These are phyloP conservation scores for Micrasema longulum DNA, from an alignment of 1,140 invertebrate genomes.

Conservation along the genomic window DNA sequence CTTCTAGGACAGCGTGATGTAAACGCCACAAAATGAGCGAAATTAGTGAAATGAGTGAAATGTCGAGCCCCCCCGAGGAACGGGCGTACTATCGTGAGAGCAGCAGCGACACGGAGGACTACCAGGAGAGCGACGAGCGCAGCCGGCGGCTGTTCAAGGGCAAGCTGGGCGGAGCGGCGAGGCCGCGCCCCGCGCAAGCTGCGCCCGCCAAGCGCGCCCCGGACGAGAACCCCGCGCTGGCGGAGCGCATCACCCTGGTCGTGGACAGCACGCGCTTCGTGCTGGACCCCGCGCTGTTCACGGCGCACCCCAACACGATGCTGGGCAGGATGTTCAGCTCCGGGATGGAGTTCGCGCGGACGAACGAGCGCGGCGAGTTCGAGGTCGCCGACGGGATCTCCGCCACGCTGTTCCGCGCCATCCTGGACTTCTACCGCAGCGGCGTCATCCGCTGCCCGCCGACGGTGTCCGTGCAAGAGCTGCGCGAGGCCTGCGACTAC, in stretches of 20 bases:
- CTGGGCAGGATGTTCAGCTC: slow-evolving; percentile 97
- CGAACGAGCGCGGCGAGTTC: slow-evolving; percentile 96
- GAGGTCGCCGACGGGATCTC: slow-evolving; percentile 99
- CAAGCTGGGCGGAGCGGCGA: slow-evolving; percentile 22
- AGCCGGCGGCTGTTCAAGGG: slow-evolving; percentile 40
- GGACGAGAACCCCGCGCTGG: slow-evolving; percentile 1
- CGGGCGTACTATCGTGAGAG: slow-evolving; percentile 48
- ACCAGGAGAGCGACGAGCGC: slow-evolving; percentile 36
- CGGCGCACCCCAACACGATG: slow-evolving; percentile 93
- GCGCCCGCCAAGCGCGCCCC: slow-evolving; percentile 13
- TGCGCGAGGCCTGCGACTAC: slow-evolving; percentile 98
- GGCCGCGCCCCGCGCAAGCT: slow-evolving; percentile 7
- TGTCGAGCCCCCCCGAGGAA: slow-evolving; percentile 42
- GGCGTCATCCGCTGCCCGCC: slow-evolving; percentile 90
- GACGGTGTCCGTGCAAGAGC: slow-evolving; percentile 78
- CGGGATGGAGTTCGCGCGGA: slow-evolving; percentile 90
- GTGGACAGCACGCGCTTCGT: slow-evolving; percentile 71
- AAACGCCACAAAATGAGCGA: slow-evolving; percentile 4
- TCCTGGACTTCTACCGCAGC: slow-evolving; percentile 95
- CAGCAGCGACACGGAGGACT: slow-evolving; percentile 53
- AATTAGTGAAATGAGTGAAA: slow-evolving; percentile 43
- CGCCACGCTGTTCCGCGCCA: slow-evolving; percentile 93
- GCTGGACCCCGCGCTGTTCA: slow-evolving; percentile 91
- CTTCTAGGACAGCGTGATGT: slow-evolving; percentile 9
- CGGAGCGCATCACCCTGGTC: slow-evolving; percentile 43